Percentiles rank a stretch among this genome's conserved stretches.
Conservation (phyloP, 92 coral and sea anemone genomes). For the Muricea muricata region DNA sequence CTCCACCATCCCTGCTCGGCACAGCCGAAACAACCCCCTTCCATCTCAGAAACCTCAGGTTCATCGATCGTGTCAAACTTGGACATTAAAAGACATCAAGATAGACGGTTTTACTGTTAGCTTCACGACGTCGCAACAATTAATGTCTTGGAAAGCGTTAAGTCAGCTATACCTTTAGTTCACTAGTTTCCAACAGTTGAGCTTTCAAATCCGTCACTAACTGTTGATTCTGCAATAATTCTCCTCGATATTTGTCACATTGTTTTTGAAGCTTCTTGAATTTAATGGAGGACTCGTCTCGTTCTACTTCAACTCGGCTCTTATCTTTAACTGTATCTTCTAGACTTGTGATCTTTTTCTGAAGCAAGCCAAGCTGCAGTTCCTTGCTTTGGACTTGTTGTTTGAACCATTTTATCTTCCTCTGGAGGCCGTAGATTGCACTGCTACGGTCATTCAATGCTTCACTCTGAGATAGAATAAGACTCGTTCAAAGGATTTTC, state of each 20-base stretch:
- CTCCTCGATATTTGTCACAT: conserved; percentile 92
- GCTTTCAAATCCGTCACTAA: conserved; percentile 85
- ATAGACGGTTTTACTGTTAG: too few species aligned
- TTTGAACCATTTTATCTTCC: conserved; percentile 94
- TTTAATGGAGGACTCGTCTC: conserved; percentile 90
- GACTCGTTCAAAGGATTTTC: neutral
- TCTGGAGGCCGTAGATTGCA: conserved; percentile 89
- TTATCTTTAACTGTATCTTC: conserved; percentile 88
- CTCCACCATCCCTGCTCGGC: too few species aligned
- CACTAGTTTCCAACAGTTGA: conserved; percentile 83
- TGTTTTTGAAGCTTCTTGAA: conserved; percentile 87
- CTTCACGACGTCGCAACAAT: too few species aligned
- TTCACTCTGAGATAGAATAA: conserved; percentile 69
- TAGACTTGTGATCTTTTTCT: conserved; percentile 82
- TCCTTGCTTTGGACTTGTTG: conserved; percentile 98
- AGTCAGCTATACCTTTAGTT: conserved; percentile 75
- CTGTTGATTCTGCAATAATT: conserved; percentile 85
- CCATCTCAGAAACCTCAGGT: too few species aligned
- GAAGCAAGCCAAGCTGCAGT: conserved; percentile 82
- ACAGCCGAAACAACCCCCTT: too few species aligned
- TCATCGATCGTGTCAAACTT: too few species aligned
- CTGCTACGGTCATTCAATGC: conserved; percentile 95
- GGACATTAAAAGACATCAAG: too few species aligned
- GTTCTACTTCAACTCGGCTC: conserved; percentile 90
- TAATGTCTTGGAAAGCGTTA: too few species aligned